Percentiles rank a stretch among this genome's conserved stretches.
Evolutionary conservation across 2,113 vertebrate genomes (phyloP).

Genomic region (Microcebus lehilahytsara): DNA sequence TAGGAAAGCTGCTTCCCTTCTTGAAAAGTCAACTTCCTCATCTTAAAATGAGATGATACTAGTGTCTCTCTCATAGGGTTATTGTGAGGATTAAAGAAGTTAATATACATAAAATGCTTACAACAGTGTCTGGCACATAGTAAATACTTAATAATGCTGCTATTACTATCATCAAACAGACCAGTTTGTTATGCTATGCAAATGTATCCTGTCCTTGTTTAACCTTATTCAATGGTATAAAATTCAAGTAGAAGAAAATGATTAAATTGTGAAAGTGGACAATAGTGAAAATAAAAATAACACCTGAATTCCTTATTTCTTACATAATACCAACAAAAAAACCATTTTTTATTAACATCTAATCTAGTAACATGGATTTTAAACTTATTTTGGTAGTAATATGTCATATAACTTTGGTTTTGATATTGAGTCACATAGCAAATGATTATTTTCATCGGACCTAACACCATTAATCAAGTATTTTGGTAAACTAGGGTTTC

Average conservation of each 20-base stretch:
- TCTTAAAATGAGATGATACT: neutral
- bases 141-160: neutral
- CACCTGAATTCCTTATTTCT: neutral
- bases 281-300: slow-evolving; percentile 13
- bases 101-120: neutral
- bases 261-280: slow-evolving; percentile 8
- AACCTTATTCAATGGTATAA: neutral
- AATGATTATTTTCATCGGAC: neutral
- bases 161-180: neutral
- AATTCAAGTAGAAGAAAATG: slow-evolving; percentile 18
- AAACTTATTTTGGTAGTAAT: neutral
- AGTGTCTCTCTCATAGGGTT: neutral
- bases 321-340: neutral
- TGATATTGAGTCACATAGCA: neutral
- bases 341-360: neutral
- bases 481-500: neutral
- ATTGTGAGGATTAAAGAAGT: neutral
- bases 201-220: neutral
- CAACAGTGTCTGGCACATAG: neutral
- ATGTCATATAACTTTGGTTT: neutral
- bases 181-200: neutral
- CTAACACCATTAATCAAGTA: neutral
- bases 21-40: neutral
- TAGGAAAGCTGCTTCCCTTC: neutral
- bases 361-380: neutral